Evolutionary conservation across 2,888 invertebrate genomes (phyloP).

Genomic region (Platycheirus albimanus): DNA sequence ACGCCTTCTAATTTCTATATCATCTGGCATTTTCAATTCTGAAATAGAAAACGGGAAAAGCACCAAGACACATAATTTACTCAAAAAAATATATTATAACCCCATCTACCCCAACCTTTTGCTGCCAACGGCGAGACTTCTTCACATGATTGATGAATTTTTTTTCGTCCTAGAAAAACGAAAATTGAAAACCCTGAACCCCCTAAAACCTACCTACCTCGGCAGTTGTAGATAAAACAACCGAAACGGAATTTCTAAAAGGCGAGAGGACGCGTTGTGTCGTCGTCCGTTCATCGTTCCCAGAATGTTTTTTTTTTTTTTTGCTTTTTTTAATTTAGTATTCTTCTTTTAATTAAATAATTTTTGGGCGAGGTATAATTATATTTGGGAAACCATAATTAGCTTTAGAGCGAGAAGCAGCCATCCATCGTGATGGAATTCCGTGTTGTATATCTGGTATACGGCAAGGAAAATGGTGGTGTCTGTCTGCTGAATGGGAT

Average conservation of each 20-base stretch:
- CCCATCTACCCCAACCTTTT: not conserved
- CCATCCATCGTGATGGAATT: not conserved
- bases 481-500: not conserved
- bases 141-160: constrained; percentile 67
- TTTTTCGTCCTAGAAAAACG: constrained; percentile 36
- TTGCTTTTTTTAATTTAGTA: no score
- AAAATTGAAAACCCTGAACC: constrained; percentile 4
- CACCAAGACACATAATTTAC: not conserved
- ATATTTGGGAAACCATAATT: constrained; percentile 51
- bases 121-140: constrained; percentile 44
- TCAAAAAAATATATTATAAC: not conserved
- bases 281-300: constrained; percentile 25
- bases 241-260: not conserved
- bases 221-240: not conserved
- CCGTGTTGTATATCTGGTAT: constrained; percentile 9
- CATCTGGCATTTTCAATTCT: not conserved
- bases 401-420: constrained; percentile 1
- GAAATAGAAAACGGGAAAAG: not conserved
- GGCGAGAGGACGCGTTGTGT: not conserved
- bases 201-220: no score
- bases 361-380: constrained; percentile 71
- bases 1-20: no score
- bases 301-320: not conserved
- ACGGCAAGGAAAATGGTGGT: no score
- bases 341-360: constrained; percentile 64